Conservation (phyloP, 2,888 invertebrate genomes). For the Thera obeliscata region DNA sequence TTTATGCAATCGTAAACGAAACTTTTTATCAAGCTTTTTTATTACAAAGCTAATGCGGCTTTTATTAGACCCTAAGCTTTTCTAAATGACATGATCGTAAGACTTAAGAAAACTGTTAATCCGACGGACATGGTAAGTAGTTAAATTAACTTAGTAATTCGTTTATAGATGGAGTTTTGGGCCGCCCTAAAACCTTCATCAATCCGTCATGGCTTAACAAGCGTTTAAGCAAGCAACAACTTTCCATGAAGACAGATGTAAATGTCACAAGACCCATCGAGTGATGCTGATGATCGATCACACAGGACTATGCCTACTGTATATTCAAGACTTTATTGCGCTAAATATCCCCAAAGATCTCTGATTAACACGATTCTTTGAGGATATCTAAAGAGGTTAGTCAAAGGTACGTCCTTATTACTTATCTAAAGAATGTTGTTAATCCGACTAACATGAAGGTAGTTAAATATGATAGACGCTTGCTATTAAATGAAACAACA, state of each 20-base stretch:
- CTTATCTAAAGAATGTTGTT: conserved; percentile 39
- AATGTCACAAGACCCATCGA: too few relatives aligned
- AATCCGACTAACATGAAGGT: conserved; percentile 32
- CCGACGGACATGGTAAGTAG: conserved; percentile 24
- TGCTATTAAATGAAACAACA: conserved; percentile 42
- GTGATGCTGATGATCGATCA: too few relatives aligned
- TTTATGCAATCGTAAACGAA: not conserved
- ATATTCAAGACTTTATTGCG: too few relatives aligned
- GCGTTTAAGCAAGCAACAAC: too few relatives aligned
- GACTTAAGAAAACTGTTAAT: conserved; percentile 38
- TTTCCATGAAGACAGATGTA: too few relatives aligned
- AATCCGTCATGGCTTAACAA: too few relatives aligned
- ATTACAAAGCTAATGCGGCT: conserved; percentile 11
- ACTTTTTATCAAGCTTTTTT: not conserved
- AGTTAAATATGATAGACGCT: conserved; percentile 38
- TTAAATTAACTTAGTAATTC: conserved; percentile 12
- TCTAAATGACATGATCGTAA: conserved; percentile 34
- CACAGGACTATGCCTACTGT: too few relatives aligned
- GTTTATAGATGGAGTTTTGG: not conserved
- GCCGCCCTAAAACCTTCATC: not conserved
- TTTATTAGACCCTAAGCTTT: conserved; percentile 38
- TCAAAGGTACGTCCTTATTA: not conserved
- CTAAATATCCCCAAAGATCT: too few relatives aligned
- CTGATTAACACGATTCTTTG: too few relatives aligned
- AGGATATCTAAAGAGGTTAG: too few relatives aligned